Evolutionary conservation across 2,113 vertebrate genomes (phyloP).

Genomic region (Laticauda colubrina): DNA sequence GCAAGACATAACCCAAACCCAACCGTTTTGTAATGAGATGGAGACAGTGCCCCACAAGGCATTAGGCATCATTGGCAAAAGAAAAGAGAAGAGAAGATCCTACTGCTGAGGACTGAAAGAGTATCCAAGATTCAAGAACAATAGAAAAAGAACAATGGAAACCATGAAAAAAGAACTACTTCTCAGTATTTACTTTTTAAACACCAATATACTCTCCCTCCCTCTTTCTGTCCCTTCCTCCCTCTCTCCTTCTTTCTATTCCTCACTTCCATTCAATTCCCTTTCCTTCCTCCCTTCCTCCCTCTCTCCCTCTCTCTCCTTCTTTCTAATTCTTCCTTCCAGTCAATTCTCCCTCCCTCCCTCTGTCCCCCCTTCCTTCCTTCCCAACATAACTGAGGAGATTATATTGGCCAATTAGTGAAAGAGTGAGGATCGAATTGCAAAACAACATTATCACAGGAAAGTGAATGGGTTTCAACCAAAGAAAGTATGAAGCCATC

Average conservation of each 20-base stretch:
- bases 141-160: neutral
- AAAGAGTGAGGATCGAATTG: too few species aligned
- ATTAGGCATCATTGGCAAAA: neutral
- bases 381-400: too few species aligned
- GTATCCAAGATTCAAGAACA: neutral
- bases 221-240: neutral
- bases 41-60: neutral
- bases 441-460: too few species aligned
- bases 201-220: neutral
- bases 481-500: neutral
- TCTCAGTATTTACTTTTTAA: neutral
- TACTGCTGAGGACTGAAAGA: neutral
- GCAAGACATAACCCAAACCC: constrained; percentile 2
- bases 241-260: neutral
- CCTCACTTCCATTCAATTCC: neutral
- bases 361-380: too few species aligned
- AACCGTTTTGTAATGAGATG: neutral
- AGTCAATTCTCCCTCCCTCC: too few species aligned
- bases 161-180: neutral
- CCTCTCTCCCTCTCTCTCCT: too few species aligned
- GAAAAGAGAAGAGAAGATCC: neutral
- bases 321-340: too few species aligned
- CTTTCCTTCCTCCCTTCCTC: too few species aligned
- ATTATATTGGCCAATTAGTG: too few species aligned
- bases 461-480: neutral